These are phyloP conservation scores for Dicentrarchus labrax DNA, from an alignment of 2,113 vertebrate genomes.

Conservation along the genomic window DNA sequence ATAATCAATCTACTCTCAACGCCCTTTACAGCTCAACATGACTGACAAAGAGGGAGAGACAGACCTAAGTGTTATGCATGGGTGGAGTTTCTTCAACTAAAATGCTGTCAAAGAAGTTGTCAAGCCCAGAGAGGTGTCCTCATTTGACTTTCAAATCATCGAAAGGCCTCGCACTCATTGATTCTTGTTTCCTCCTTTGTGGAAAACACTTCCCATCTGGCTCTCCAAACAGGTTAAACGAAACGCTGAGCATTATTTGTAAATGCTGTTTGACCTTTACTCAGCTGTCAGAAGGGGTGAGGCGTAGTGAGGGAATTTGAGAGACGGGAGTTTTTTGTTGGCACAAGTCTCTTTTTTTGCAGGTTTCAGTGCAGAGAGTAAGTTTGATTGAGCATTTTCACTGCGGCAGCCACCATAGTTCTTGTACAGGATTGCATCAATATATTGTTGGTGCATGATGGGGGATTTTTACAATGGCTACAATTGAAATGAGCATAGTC, in stretches of 20 bases:
- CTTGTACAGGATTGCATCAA: conserved; percentile 27
- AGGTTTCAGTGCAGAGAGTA: neutral
- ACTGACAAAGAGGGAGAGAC: conserved; percentile 39
- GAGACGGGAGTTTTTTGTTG: neutral
- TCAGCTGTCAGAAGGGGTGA: conserved; percentile 13
- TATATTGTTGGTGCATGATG: neutral
- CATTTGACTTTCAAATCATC: conserved; percentile 62
- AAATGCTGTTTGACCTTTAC: conserved; percentile 43
- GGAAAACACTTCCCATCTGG: conserved; percentile 45
- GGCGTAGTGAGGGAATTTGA: neutral
- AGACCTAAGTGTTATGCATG: conserved; percentile 17
- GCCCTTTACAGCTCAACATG: conserved; percentile 29
- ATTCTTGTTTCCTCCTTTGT: conserved; percentile 33
- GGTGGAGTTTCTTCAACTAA: conserved; percentile 18
- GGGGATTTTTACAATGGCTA: conserved; percentile 2
- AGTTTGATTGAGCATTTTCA: neutral
- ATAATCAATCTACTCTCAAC: conserved; percentile 68
- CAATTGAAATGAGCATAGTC: conserved; percentile 24
- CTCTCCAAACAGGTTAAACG: conserved; percentile 40
- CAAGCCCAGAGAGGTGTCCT: conserved; percentile 36
- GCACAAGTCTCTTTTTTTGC: neutral
- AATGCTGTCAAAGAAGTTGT: conserved; percentile 51
- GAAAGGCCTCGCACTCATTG: conserved; percentile 42
- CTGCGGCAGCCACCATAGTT: neutral
- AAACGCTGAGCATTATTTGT: conserved; percentile 44